A percentile compares a stretch with the other conserved stretches of the same genome.
These are phyloP conservation scores for Tupaia chinensis DNA, from an alignment of 2,113 vertebrate species.

Conservation along the genomic window DNA sequence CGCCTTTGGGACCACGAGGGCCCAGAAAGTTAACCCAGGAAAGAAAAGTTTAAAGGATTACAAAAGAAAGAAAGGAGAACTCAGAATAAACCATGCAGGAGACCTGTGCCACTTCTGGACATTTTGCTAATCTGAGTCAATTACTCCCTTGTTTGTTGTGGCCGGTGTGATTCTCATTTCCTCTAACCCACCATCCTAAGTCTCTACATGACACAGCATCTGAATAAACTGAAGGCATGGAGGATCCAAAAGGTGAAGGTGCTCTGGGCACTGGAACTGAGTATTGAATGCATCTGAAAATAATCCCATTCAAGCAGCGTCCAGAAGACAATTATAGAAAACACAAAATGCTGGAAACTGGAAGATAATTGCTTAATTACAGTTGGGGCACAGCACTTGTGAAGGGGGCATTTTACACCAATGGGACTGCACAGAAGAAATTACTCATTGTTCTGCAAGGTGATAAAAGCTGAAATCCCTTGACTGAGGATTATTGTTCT, in stretches of 20 bases:
- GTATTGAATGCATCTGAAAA: conserved; percentile 52
- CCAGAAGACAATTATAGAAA: conserved; percentile 42
- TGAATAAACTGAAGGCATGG: not conserved
- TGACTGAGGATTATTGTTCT: conserved; percentile 22
- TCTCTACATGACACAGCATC: not conserved
- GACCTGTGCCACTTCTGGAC: not conserved
- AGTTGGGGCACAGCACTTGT: conserved; percentile 6
- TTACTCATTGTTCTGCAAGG: conserved; percentile 46
- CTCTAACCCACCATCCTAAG: not conserved
- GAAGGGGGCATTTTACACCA: conserved; percentile 21
- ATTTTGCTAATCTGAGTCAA: not conserved
- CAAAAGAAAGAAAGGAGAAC: not conserved
- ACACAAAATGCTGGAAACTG: conserved; percentile 11
- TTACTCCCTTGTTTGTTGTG: not conserved
- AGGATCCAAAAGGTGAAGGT: conserved; percentile 37
- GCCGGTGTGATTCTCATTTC: not conserved
- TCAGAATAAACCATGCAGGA: not conserved
- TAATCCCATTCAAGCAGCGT: conserved; percentile 51
- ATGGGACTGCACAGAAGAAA: conserved; percentile 45
- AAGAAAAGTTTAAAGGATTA: not conserved
- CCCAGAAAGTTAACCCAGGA: not conserved
- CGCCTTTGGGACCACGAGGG: not conserved
- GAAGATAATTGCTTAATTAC: conserved; percentile 74
- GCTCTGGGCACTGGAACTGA: not conserved
- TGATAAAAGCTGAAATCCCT: conserved; percentile 55